Evolutionary conservation across 2,888 invertebrate genomes (phyloP), one percentile per base, ranked within the genome.

Genomic region (Lissonota sp.): DNA sequence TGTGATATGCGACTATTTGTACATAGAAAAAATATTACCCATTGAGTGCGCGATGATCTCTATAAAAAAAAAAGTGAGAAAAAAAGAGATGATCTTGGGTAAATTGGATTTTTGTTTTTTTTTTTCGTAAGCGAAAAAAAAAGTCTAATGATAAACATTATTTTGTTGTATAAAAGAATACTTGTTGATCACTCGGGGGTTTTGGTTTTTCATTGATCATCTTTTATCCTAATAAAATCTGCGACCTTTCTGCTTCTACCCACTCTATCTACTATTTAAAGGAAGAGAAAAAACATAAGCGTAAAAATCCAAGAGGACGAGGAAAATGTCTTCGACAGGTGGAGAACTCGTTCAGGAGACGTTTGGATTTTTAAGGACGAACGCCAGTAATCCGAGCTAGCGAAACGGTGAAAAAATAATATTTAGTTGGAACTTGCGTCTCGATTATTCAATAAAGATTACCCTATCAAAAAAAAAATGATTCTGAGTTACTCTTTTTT

Each of bases 101-200:
- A 40, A 79, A 74, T 69, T 58, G 67, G 79, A 77, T 77, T 77
- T 76, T 26, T 26, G 62, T 64, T 16, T 57, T 73, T 26, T 26
- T 67, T 64, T 16, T 57, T 73, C 75, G 72, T 81, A 46, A 74
- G 62, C 69, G 80, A 75, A 78, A 80, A 26, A n/a, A 26, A 26
- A 26, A 26, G 26, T 26, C 64, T 55, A 49, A 80, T 62, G 62
- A 79, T 67, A 83, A 86, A 83, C 84, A 88, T 88, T 90, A 90
- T 91, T 90, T 91, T 91, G 88, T 89, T 90, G 90, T 90, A 90
- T 86, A 87, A 90, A 89, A 88, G 83, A 82, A 66, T 64, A 86
- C 78, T 88, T 88, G 85, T 91, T 89, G 87, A 87, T 86, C 82
- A 90, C 85, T 64, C 76, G 84, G 86, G 85, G 88, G 87, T 89